Evolutionary conservation across 1,140 invertebrate genomes (phyloP), one percentile per base, ranked within the genome.

Genomic region (Subanguina moxae): DNA sequence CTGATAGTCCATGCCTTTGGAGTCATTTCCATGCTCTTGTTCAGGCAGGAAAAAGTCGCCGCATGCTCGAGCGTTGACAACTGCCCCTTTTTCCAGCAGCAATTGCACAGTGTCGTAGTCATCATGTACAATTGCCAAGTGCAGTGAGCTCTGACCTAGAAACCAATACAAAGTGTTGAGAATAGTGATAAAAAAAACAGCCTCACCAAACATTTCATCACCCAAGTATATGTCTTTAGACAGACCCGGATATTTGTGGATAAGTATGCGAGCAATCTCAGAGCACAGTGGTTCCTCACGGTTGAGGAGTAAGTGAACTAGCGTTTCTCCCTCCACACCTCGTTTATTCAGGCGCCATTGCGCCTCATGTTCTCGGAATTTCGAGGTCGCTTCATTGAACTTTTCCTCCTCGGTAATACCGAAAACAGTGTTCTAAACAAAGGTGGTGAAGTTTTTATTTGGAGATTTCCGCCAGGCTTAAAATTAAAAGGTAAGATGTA

Each of bases 281-380:
- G 83, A 92, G 91, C 23, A 89, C 86, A 68, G 65, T 80, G 90
- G 89, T 0, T 91, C 93, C 83, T 96, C 92, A 80, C 92, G 92
- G 65, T 96, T 93, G 69, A 96, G 93, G 9, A 95, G 87, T 0
- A 98, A 89, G 80, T 98, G 94, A 3, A 97, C 86, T 3, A 96
- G 84, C 1, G 90, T 93, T 85, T 98, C 94, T 0, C 94, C 94
- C 0, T 97, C 85, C 0, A 92, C 91, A 0, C 94, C 94, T 42
- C 94, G 86, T 81, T 93, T 92, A 74, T 93, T 90, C 89, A 97
- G 91, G 83, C 94, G 91, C 94, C 94, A 98, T 80, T 93, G 95
- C 0, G 91, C 91, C 68, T 91, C 89, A 82, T 94, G 91, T 71
- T 82, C 70, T 68, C 82, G 56, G 76, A 85, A 76, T 65, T 77